These are phyloP conservation scores for Aricia artaxerxes DNA, from an alignment of 2,888 invertebrate species.

Conservation along the genomic window DNA sequence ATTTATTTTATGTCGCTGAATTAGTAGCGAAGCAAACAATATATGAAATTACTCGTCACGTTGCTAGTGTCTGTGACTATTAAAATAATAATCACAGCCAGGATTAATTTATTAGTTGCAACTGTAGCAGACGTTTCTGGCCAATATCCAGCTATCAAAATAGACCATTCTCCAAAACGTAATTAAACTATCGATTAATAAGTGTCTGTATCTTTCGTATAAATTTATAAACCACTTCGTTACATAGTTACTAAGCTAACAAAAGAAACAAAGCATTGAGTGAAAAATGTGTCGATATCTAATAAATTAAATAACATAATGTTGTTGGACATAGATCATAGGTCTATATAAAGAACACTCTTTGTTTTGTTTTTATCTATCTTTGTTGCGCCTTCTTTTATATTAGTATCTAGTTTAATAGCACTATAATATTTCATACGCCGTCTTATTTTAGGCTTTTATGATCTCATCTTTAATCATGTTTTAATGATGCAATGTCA, in stretches of 20 bases:
- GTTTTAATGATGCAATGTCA: not conserved
- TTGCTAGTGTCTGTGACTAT: not conserved
- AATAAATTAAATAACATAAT: too few species aligned
- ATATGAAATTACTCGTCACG: constrained; percentile 31
- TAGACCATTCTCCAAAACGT: constrained; percentile 46
- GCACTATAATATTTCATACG: constrained; percentile 3
- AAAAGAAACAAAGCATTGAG: not conserved
- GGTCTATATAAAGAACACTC: not conserved
- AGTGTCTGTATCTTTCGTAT: not conserved
- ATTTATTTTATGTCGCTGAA: not conserved
- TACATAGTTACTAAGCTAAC: too few species aligned
- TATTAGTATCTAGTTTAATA: constrained; percentile 7
- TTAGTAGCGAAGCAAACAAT: not conserved
- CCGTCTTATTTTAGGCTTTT: not conserved
- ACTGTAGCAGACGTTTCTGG: constrained; percentile 44
- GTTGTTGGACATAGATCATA: not conserved
- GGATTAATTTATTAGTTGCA: constrained; percentile 34
- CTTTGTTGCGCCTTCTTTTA: not conserved
- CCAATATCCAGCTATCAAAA: constrained; percentile 44
- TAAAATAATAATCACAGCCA: constrained; percentile 12
- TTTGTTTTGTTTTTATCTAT: not conserved
- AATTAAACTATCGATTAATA: constrained; percentile 38
- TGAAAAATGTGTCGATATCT: not conserved
- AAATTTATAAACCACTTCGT: not conserved
- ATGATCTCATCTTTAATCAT: constrained; percentile 3